Conservation (phyloP, 1,140 invertebrate genomes). For the Dendrolimus kikuchii region DNA sequence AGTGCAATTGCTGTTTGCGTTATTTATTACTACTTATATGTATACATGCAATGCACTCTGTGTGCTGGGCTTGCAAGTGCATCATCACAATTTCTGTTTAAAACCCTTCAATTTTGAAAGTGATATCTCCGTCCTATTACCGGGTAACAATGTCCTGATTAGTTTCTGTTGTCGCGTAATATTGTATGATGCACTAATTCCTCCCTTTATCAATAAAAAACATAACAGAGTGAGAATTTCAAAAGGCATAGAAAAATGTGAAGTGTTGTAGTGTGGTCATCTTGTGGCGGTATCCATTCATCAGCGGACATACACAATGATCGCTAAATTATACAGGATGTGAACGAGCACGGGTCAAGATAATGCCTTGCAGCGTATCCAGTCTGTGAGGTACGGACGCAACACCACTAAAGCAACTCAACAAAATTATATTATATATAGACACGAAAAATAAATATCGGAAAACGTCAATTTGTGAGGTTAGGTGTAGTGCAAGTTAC, state of each 20-base stretch:
- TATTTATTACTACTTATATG: slow-evolving; percentile 53
- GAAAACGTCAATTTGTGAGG: slow-evolving; percentile 70
- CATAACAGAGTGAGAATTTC: slow-evolving; percentile 53
- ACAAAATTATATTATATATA: slow-evolving; percentile 50
- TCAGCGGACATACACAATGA: slow-evolving; percentile 69
- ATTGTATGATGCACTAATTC: slow-evolving; percentile 68
- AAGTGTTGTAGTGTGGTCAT: slow-evolving; percentile 59
- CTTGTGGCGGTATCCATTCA: slow-evolving; percentile 51
- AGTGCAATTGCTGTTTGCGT: slow-evolving; percentile 59
- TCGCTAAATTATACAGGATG: slow-evolving; percentile 57
- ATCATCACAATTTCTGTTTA: slow-evolving; percentile 51
- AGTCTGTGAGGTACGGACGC: slow-evolving; percentile 68
- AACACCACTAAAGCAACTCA: slow-evolving; percentile 71
- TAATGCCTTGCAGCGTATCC: slow-evolving; percentile 64
- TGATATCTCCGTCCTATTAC: neutral
- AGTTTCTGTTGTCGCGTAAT: slow-evolving; percentile 21
- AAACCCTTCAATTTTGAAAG: slow-evolving; percentile 9
- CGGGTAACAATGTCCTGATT: no score
- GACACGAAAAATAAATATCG: slow-evolving; percentile 66
- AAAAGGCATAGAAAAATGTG: slow-evolving; percentile 60
- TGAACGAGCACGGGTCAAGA: slow-evolving; percentile 66
- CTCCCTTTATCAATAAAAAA: slow-evolving; percentile 42
- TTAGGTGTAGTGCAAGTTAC: slow-evolving; percentile 76
- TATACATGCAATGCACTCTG: slow-evolving; percentile 56
- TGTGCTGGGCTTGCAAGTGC: slow-evolving; percentile 59